phyloP scores from a whole-genome alignment of 1,140 invertebrate species.

The Metopolophium dirhodum region DNA sequence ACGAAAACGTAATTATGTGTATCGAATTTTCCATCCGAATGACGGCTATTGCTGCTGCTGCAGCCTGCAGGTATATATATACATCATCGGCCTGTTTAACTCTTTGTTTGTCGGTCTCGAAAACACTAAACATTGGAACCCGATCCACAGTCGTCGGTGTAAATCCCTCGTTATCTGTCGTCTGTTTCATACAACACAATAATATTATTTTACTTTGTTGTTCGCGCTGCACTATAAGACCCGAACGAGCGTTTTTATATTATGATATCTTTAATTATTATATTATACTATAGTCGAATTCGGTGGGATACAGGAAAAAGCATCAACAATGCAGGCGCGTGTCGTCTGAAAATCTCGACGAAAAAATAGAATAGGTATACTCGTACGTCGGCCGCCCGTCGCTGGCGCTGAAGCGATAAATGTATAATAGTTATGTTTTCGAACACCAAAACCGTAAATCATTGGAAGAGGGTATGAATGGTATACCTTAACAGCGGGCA shows the following conservation, averaged over 20 bases:
- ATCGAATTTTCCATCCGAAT: conserved; percentile 36
- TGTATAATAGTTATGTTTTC: neutral
- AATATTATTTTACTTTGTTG: neutral
- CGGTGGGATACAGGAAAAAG: neutral
- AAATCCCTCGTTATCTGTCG: neutral
- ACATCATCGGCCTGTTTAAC: conserved; percentile 13
- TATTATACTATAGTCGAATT: neutral
- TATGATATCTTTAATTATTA: neutral
- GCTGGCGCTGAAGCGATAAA: no score
- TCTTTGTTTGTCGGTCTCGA: conserved; percentile 27
- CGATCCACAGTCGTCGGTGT: neutral
- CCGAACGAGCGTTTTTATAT: neutral
- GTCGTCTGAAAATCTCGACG: neutral
- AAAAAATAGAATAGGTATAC: neutral
- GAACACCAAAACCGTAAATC: neutral
- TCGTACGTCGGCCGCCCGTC: neutral
- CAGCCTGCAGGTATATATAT: neutral
- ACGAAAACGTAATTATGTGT: conserved; percentile 46
- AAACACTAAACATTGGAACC: conserved; percentile 14
- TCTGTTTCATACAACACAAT: neutral
- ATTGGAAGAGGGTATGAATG: neutral
- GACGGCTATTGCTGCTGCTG: neutral
- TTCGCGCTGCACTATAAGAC: neutral
- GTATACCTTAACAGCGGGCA: neutral
- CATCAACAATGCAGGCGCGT: neutral